Conservation (phyloP, 2,113 vertebrate species). For the Grammomys dolichurus region DNA sequence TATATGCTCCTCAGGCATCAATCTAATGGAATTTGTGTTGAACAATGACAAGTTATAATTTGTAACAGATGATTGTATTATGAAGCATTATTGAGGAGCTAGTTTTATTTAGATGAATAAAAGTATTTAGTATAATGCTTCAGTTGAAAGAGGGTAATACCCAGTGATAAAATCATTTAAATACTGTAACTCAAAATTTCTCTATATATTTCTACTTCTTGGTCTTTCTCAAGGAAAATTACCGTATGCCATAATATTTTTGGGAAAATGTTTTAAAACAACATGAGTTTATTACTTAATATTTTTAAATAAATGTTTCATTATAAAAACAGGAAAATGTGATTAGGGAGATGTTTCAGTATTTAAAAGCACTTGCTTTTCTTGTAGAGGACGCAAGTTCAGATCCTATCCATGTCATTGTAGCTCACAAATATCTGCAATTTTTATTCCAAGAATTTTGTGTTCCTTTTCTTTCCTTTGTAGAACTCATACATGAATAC, state of each 20-base stretch:
- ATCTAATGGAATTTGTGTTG: background rate
- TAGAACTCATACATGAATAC: no score
- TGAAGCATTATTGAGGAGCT: background rate
- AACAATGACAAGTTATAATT: background rate
- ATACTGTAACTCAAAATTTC: background rate
- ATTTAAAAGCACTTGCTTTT: background rate
- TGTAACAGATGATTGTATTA: background rate
- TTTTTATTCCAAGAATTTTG: background rate
- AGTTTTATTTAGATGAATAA: constrained; percentile 28
- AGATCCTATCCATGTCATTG: background rate
- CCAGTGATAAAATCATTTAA: background rate
- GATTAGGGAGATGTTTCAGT: background rate
- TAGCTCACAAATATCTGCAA: background rate
- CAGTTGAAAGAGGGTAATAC: background rate
- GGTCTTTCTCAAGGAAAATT: background rate
- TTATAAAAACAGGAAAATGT: background rate
- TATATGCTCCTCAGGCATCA: background rate
- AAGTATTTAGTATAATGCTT: background rate
- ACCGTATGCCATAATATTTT: background rate
- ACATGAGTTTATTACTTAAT: background rate
- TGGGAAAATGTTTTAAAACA: background rate
- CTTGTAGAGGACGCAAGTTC: background rate
- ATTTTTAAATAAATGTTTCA: background rate
- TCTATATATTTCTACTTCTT: background rate
- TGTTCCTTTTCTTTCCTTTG: background rate